Evolutionary conservation across 2,797 vertebrate species (phyloP).

Genomic region (Rachycentron canadum): DNA sequence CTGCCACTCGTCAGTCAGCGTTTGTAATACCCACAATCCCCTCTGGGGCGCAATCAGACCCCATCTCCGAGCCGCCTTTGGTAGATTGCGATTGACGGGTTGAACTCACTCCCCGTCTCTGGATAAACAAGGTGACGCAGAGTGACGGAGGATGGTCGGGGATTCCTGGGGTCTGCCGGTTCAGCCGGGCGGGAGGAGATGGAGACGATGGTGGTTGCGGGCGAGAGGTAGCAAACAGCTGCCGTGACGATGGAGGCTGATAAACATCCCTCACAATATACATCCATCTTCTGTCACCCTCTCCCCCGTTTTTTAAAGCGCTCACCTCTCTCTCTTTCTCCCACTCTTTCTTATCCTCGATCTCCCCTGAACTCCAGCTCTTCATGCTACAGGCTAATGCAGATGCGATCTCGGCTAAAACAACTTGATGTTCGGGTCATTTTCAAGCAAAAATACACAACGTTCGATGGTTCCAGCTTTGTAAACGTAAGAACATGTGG

Average conservation of each 20-base stretch:
- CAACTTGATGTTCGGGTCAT: not conserved
- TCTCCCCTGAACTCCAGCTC: not conserved
- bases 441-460: not conserved
- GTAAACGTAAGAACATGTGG: not conserved
- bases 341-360: not conserved
- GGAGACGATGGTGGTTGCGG: not conserved
- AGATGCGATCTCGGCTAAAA: not conserved
- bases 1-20: conserved; percentile 33
- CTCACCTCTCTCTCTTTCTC: not conserved
- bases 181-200: not conserved
- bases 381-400: not conserved
- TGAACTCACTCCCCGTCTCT: conserved; percentile 22
- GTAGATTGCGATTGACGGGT: conserved; percentile 33
- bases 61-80: not conserved
- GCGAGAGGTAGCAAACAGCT: conserved; percentile 7
- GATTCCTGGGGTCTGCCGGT: not conserved
- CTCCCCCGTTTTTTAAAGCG: not conserved
- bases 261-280: conserved; percentile 19
- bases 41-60: not conserved
- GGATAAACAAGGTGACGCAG: not conserved
- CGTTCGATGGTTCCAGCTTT: not conserved
- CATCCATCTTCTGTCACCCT: conserved; percentile 8
- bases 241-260: conserved; percentile 24
- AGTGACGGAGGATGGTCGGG: conserved; percentile 9
- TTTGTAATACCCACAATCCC: conserved; percentile 45